Conservation (phyloP, 2,113 vertebrate species). For the Mormyrus lacerda region DNA sequence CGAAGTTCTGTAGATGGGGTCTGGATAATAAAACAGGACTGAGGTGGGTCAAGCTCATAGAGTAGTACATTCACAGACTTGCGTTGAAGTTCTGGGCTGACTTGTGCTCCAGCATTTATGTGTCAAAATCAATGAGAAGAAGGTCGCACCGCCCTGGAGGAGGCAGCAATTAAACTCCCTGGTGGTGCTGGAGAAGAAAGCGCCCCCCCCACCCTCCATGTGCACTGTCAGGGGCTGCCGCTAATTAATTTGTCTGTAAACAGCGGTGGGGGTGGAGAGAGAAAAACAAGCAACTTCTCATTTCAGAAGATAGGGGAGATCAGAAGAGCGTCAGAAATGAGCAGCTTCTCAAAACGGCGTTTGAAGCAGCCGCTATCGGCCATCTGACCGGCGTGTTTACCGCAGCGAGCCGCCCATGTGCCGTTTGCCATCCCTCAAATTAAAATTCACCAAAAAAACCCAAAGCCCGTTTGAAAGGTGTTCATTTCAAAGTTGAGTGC, state of each 20-base stretch:
- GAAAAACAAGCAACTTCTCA: slow-evolving; percentile 11
- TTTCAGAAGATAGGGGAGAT: slow-evolving; percentile 28
- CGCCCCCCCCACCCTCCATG: not conserved
- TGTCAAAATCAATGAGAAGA: slow-evolving; percentile 9
- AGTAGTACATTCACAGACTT: not conserved
- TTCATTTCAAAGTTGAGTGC: slow-evolving; percentile 22
- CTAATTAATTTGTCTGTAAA: slow-evolving; percentile 31
- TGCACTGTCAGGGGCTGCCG: not conserved
- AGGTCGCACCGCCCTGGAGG: slow-evolving; percentile 4
- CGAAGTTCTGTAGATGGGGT: not conserved
- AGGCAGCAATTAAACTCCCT: slow-evolving; percentile 18
- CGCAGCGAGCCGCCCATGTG: not conserved
- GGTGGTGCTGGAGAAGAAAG: slow-evolving; percentile 18
- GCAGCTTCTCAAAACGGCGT: slow-evolving; percentile 16
- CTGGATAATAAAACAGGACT: not conserved
- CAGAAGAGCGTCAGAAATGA: slow-evolving; percentile 25
- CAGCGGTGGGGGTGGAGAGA: slow-evolving; percentile 1
- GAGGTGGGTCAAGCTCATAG: not conserved
- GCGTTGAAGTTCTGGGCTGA: not conserved
- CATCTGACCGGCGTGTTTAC: slow-evolving; percentile 19
- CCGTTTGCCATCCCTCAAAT: slow-evolving; percentile 11
- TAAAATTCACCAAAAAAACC: slow-evolving; percentile 8
- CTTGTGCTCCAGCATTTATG: not conserved
- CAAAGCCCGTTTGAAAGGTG: slow-evolving; percentile 7
- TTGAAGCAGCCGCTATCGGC: slow-evolving; percentile 18